Base-by-base conservation (phyloP, 2,888 invertebrate species). In the Cistogaster globosa region DNA sequence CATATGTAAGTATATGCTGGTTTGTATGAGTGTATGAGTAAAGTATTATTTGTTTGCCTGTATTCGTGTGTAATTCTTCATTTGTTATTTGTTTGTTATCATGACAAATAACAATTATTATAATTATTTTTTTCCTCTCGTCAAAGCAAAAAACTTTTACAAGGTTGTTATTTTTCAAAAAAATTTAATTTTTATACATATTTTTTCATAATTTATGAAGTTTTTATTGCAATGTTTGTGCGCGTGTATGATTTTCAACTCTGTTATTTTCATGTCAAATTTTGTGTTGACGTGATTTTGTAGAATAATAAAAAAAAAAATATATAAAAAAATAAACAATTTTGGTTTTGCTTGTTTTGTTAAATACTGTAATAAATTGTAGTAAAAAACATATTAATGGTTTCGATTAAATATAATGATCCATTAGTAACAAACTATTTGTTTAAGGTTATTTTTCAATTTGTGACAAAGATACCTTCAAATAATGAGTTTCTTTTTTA, bases 41-140 rank as follows among this genome's bases (percentile, higher is more conserved):
- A 60, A 65, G 67, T 62, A 16, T 67, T 65, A 0, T 63, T 75
- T 58, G n/a, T 68, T 51, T n/a, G 58, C 22, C 16, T 16, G 32
- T 80, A 26, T 58, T 48, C 51, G 67, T 74, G 62, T 71, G 38
- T 62, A 38, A 36, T 60, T 80, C 22, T 65, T 53, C 72, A 74
- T 60, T 78, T 75, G 65, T 57, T 79, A 53, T 62, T 74, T 60
- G 55, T 65, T 68, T 80, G 48, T 79, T 53, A 69, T 85, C 84
- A 85, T 85, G 84, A 78, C 84, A 85, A 78, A 77, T 81, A 85
- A 69, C 77, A 85, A 85, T 81, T 85, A 84, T 76, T 32, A 80
- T 74, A 53, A 72, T 74, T n/a, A 16, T 57, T 60, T 60, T 71
- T 69, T 74, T 62, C 45, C 38, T 36, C n/a, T 58, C 11, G 11